Percentiles rank a stretch among this genome's conserved stretches.
Evolutionary conservation across 2,888 invertebrate genomes (phyloP).

Genomic region (Drosophila percnosoma): DNA sequence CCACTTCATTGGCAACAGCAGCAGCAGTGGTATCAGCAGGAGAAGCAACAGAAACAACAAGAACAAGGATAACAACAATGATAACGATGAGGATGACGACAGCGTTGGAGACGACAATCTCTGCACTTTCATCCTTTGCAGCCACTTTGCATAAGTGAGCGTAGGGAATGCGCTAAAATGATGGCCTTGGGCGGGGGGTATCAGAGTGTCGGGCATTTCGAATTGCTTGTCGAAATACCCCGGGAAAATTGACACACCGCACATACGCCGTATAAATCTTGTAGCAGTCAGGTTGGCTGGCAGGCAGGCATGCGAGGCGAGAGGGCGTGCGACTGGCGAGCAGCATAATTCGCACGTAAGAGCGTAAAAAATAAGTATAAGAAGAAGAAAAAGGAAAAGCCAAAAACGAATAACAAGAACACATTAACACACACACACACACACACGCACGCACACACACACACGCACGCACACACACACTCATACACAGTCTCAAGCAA

Average conservation of each 20-base stretch:
- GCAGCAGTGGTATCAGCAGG: constrained; percentile 1
- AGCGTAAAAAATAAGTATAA: constrained; percentile 24
- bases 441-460: no score
- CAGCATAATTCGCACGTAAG: constrained; percentile 72
- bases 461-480: not conserved
- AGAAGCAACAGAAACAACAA: constrained; percentile 3
- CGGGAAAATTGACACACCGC: constrained; percentile 69
- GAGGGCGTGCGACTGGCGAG: not conserved
- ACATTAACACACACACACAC: constrained; percentile 8
- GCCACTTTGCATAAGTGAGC: constrained; percentile 72
- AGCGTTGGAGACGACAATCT: constrained; percentile 51
- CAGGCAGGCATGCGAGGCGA: not conserved
- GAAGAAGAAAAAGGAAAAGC: constrained; percentile 24
- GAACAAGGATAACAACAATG: constrained; percentile 25
- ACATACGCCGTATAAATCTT: constrained; percentile 68
- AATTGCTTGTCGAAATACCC: constrained; percentile 25
- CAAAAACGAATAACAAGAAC: constrained; percentile 54
- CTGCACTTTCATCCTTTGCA: constrained; percentile 45
- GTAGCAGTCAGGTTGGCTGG: constrained; percentile 2
- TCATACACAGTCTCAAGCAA: constrained; percentile 8
- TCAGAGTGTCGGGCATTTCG: not conserved
- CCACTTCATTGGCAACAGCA: constrained; percentile 69
- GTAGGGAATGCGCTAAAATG: constrained; percentile 22
- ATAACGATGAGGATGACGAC: constrained; percentile 29
- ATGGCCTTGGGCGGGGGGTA: not conserved